Evolutionary conservation across 2,888 invertebrate genomes (phyloP), one percentile per base, ranked within the genome.

Genomic region (Ligdia adustata): DNA sequence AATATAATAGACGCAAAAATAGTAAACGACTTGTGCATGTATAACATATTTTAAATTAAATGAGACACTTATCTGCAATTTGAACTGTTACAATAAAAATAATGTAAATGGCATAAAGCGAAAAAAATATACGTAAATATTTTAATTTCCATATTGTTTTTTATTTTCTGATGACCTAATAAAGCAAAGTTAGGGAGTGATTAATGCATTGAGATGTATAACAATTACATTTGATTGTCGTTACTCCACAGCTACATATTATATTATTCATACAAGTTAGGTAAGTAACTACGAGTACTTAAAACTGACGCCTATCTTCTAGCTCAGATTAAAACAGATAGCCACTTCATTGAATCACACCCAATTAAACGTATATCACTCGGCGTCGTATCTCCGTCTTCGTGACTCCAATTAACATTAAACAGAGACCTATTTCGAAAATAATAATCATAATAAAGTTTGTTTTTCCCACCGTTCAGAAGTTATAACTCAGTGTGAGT

Each of bases 121-220:
- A 79, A 82, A 79, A 70, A 75, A 87, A 88, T 58, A 88, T 89
- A 89, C 88, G 86, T 89, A 89, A 87, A 86, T 85, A 88, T 89
- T 88, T n/a, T 87, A 87, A 87, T 87, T 89, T 85, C 62, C 1
- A 38, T 39, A n/a, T 22, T 22, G 22, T 62, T 52, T 72, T 65
- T 73, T 39, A 74, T 72, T 71, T 83, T 67, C 63, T 20, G 64
- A 70, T n/a, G n/a, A n/a, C n/a, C n/a, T n/a, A n/a, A n/a, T n/a
- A n/a, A n/a, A n/a, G n/a, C n/a, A n/a, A n/a, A n/a, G n/a, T n/a
- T n/a, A n/a, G n/a, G n/a, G n/a, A n/a, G n/a, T n/a, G n/a, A n/a
- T n/a, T n/a, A n/a, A n/a, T n/a, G n/a, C n/a, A n/a, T n/a, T n/a
- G n/a, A n/a, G n/a, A n/a, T n/a, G n/a, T n/a, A n/a, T n/a, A n/a